phyloP scores from a whole-genome alignment of 2,888 invertebrate genomes.

The Cyclophora albipunctata region DNA sequence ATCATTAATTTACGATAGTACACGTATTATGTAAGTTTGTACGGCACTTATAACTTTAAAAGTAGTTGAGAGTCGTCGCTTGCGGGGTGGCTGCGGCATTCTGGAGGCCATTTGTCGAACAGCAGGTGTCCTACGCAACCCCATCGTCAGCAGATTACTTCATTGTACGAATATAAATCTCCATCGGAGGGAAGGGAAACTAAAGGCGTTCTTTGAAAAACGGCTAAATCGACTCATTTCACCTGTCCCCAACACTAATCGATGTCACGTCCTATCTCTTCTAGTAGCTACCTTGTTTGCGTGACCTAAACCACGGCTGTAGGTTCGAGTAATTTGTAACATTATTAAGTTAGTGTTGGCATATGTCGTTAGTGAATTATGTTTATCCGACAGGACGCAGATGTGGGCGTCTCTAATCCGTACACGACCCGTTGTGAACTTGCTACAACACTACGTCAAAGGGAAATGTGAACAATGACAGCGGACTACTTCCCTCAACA shows the following conservation, averaged over 20 bases:
- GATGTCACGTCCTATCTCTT: conserved; percentile 23
- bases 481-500: conserved; percentile 31
- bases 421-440: conserved; percentile 37
- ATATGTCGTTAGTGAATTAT: conserved; percentile 63
- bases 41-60: no score
- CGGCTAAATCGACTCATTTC: conserved; percentile 19
- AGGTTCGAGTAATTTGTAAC: conserved; percentile 40
- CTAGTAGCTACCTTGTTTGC: conserved; percentile 18
- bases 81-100: no score
- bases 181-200: conserved; percentile 27
- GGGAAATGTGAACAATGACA: conserved; percentile 55
- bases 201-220: conserved; percentile 43
- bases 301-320: conserved; percentile 29
- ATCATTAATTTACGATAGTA: no score
- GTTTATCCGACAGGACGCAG: conserved; percentile 61
- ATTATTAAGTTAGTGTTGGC: conserved; percentile 54
- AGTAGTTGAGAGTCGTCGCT: no score
- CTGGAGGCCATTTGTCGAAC: conserved; percentile 42
- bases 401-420: conserved; percentile 54
- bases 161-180: conserved; percentile 62
- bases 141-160: conserved; percentile 63
- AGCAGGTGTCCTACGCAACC: conserved; percentile 63
- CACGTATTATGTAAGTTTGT: no score
- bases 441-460: conserved; percentile 41
- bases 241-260: conserved; percentile 32